Percentiles rank a stretch among this genome's conserved stretches.
Conservation (phyloP, 1,140 invertebrate species). For the Drosophila arawakana region DNA sequence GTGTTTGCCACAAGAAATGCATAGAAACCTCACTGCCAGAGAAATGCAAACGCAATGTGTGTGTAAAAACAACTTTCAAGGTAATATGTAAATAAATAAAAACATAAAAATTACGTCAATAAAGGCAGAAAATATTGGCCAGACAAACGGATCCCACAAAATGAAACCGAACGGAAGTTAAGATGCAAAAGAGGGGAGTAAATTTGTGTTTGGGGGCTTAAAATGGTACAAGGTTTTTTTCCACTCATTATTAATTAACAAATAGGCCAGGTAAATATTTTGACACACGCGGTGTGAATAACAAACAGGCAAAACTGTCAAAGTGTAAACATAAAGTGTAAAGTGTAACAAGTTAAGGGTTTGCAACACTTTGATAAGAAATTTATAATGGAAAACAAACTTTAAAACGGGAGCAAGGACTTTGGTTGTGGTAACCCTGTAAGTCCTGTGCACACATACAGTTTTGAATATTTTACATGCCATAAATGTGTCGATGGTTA, state of each 20-base stretch:
- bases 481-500: too few species aligned
- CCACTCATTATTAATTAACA: slow-evolving; percentile 67
- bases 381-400: slow-evolving; percentile 3
- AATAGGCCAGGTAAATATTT: slow-evolving; percentile 63
- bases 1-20: neutral
- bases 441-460: neutral
- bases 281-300: slow-evolving; percentile 40
- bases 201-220: neutral
- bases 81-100: slow-evolving; percentile 63
- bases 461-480: neutral
- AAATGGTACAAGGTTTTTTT: slow-evolving; percentile 23
- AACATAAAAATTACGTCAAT: slow-evolving; percentile 45
- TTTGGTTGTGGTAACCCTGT: neutral
- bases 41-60: slow-evolving; percentile 8
- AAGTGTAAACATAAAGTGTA: neutral
- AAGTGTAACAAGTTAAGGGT: neutral
- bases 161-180: neutral
- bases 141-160: slow-evolving; percentile 21
- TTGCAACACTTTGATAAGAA: neutral
- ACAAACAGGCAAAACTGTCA: neutral
- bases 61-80: slow-evolving; percentile 53
- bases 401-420: neutral
- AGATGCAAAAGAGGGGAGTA: neutral
- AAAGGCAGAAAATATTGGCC: neutral
- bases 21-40: slow-evolving; percentile 9